phyloP scores from a whole-genome alignment of 1,140 invertebrate species.

The Luehdorfia chinensis region DNA sequence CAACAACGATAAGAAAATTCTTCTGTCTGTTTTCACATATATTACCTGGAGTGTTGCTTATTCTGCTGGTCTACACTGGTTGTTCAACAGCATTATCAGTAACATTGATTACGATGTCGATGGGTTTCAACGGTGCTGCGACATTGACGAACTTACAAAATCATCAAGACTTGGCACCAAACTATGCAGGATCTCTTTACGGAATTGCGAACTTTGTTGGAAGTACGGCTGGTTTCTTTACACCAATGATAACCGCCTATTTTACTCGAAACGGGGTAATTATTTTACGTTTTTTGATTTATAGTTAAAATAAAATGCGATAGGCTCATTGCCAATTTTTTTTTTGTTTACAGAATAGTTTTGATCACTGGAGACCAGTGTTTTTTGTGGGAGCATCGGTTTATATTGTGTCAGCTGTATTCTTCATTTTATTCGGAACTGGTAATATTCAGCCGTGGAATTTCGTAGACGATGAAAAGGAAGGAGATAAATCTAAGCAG shows the following conservation, averaged over 20 bases:
- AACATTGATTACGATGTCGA: slow-evolving; percentile 83
- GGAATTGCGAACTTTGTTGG: slow-evolving; percentile 86
- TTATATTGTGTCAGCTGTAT: slow-evolving; percentile 82
- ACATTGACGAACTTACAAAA: slow-evolving; percentile 90
- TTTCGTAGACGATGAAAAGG: slow-evolving; percentile 36
- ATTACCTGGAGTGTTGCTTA: slow-evolving; percentile 82
- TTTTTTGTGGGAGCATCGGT: slow-evolving; percentile 86
- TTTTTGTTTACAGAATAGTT: slow-evolving; percentile 79
- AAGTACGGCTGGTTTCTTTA: slow-evolving; percentile 85
- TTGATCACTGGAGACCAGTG: slow-evolving; percentile 86
- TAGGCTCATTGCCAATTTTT: not conserved
- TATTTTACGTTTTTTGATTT: slow-evolving; percentile 17
- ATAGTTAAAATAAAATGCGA: slow-evolving; percentile 4
- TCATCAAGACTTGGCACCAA: slow-evolving; percentile 88
- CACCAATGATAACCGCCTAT: slow-evolving; percentile 83
- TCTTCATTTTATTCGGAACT: slow-evolving; percentile 83
- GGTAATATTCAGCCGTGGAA: slow-evolving; percentile 83
- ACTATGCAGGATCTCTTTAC: slow-evolving; percentile 87
- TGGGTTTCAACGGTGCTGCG: slow-evolving; percentile 89
- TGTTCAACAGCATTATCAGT: slow-evolving; percentile 81
- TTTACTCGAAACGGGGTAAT: slow-evolving; percentile 81
- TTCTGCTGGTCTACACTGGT: slow-evolving; percentile 82
- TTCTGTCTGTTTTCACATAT: slow-evolving; percentile 85
- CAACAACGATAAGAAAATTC: slow-evolving; percentile 83
- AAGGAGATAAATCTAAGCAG: slow-evolving; percentile 38